phyloP scores from a whole-genome alignment of 2,113 vertebrate genomes.

The Butorides virescens region DNA sequence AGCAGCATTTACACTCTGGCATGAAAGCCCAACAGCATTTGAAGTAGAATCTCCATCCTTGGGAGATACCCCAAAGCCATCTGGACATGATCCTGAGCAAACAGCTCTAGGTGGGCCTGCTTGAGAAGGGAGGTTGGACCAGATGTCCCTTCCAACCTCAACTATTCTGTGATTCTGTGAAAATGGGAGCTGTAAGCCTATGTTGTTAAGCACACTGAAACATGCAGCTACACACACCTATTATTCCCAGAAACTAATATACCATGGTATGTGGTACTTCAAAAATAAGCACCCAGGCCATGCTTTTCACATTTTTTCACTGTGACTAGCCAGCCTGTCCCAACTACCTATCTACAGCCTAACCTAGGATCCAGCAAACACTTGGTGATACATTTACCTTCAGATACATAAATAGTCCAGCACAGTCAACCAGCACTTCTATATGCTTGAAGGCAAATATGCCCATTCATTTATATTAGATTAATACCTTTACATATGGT shows the following conservation, averaged over 20 bases:
- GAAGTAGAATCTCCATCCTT: neutral
- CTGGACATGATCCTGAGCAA: neutral
- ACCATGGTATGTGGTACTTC: neutral
- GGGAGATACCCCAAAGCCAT: neutral
- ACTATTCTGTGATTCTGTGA: neutral
- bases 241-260: neutral
- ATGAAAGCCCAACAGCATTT: neutral
- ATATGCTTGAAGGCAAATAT: neutral
- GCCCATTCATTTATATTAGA: neutral
- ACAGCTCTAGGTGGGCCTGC: neutral
- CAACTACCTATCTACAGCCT: neutral
- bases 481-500: neutral
- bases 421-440: neutral
- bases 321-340: neutral
- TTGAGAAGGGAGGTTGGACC: neutral
- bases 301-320: neutral
- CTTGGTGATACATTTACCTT: neutral
- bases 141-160: neutral
- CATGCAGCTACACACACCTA: neutral
- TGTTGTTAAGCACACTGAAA: neutral
- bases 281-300: neutral
- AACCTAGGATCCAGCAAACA: neutral
- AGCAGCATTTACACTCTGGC: neutral
- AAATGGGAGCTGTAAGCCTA: neutral
- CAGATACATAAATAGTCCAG: neutral